Percentiles rank a stretch among this genome's conserved stretches.
Evolutionary conservation across 2,888 invertebrate species (phyloP).

Genomic region (Apamea monoglypha): DNA sequence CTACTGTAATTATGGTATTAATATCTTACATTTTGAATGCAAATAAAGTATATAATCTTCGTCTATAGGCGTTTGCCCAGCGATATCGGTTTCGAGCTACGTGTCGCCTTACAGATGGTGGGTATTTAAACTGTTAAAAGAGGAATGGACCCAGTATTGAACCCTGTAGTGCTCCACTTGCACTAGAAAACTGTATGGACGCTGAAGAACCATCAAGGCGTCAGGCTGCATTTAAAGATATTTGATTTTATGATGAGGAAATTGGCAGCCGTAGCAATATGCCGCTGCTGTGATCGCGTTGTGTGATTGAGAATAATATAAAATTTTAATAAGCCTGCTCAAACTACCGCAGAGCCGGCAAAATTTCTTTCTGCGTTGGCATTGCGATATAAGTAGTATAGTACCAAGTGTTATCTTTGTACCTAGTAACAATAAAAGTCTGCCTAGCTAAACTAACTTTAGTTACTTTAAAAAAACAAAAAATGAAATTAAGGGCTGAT

Average conservation of each 20-base stretch:
- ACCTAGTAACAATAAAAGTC: no score
- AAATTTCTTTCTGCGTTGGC: not conserved
- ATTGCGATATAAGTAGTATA: not conserved
- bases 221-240: not conserved
- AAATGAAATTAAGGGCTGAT: no score
- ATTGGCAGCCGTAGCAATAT: not conserved
- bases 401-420: no score
- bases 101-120: not conserved
- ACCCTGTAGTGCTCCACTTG: not conserved
- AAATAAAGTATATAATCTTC: no score
- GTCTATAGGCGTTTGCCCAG: not conserved
- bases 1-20: not conserved
- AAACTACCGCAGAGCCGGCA: not conserved
- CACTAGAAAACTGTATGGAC: not conserved
- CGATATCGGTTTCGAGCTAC: not conserved
- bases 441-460: no score
- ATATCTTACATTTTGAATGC: not conserved
- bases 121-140: not conserved
- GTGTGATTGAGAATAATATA: not conserved
- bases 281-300: not conserved
- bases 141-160: not conserved
- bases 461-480: no score
- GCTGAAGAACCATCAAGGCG: not conserved
- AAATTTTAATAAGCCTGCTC: not conserved
- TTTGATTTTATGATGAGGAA: not conserved